These are phyloP conservation scores for Genyomyrus donnyi DNA, from an alignment of 2,113 vertebrate species.

Conservation along the genomic window DNA sequence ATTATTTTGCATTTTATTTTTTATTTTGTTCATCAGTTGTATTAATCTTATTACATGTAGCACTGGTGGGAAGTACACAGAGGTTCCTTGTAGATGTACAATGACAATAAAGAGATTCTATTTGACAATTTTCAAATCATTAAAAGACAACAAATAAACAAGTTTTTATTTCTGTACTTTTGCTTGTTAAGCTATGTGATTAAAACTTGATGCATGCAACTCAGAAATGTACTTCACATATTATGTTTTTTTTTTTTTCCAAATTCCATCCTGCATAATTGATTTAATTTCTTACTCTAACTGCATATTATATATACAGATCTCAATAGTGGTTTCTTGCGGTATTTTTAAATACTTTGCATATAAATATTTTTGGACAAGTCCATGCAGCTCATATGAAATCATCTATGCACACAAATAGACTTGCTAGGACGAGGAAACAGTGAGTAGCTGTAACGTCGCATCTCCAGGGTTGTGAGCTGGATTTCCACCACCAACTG, in stretches of 20 bases:
- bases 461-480: neutral
- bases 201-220: neutral
- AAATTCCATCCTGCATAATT: neutral
- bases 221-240: neutral
- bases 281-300: neutral
- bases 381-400: neutral
- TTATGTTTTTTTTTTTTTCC: neutral
- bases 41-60: no score
- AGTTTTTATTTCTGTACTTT: no score
- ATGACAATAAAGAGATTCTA: no score
- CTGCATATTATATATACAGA: neutral
- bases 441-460: neutral
- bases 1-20: no score
- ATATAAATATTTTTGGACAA: neutral
- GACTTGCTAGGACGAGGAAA: neutral
- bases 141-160: no score
- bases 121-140: no score
- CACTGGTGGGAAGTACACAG: no score
- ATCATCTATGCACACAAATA: neutral
- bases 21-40: no score
- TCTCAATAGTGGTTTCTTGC: neutral
- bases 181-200: neutral
- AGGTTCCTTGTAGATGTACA: no score
- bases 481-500: neutral
- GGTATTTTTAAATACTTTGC: neutral